Base-by-base conservation (phyloP, 2,113 vertebrate species). In the Dinomys branickii region DNA sequence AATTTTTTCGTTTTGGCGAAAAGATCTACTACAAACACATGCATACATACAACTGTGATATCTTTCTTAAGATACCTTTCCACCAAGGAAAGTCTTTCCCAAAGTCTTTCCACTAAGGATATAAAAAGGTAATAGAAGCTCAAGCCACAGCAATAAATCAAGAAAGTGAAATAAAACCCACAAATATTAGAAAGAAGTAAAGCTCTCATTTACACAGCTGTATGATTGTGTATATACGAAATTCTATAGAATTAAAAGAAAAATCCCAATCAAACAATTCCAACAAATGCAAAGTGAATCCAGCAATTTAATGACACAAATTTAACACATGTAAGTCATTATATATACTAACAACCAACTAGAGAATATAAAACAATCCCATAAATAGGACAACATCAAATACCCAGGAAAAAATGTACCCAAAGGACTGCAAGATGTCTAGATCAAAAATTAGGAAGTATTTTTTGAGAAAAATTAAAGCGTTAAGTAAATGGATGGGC, bases 361-460 rank as follows among this genome's bases (percentile, higher is more conserved):
- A 16, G n/a, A 77, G 63, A 88, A 63, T 82, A 85, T 91, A 94
- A 83, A 90, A 67, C 22, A 67, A 82, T 54, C 41, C n/a, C 54
- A 81, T 22, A 58, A 47, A 67, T 2, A 35, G 9, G 61, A 87
- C 28, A 63, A 61, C 12, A 82, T 41, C 3, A 85, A 87, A 22
- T 86, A 78, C 22, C 82, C 50, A 86, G 56, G 20, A 97, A 80
- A 54, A 73, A 81, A 88, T 63, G 20, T 38, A 78, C 81, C 4
- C 65, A 69, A 92, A 84, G 19, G 41, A 75, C 1, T 41, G 0
- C 0, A 81, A 88, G n/a, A 67, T 47, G 16, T 69, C 22, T 58
- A 47, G 17, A 58, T 7, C 50, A 58, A 82, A 85, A 89, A 92
- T n/a, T 67, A 78, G 2, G 54, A 78, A 92, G 47, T 12, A 61